These are phyloP conservation scores for Temnothorax longispinosus DNA, from an alignment of 1,140 invertebrate species.

Conservation along the genomic window DNA sequence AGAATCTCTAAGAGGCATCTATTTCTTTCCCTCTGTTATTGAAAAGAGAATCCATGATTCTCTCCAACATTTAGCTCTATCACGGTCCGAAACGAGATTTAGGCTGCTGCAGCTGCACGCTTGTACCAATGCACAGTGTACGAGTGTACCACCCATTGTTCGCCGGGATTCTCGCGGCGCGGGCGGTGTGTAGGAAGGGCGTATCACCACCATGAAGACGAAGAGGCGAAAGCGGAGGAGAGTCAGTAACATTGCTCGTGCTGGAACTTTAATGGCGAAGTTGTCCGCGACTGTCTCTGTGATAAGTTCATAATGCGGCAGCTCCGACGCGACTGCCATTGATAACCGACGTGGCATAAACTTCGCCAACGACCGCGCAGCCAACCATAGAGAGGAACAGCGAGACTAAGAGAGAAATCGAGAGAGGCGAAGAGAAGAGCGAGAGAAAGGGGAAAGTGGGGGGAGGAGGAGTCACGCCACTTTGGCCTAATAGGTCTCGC, in stretches of 20 bases:
- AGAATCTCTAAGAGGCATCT: background rate
- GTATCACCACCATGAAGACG: conserved; percentile 33
- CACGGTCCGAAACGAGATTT: conserved; percentile 31
- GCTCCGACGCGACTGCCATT: conserved; percentile 58
- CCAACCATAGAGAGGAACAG: conserved; percentile 39
- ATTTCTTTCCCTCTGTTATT: background rate
- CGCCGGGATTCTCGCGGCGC: conserved; percentile 10
- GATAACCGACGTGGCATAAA: conserved; percentile 67
- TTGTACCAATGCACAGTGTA: background rate
- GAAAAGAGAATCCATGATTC: conserved; percentile 19
- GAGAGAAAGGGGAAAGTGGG: background rate
- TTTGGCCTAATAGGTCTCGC: conserved; percentile 63
- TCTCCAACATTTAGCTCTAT: conserved; percentile 6
- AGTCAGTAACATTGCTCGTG: conserved; percentile 41
- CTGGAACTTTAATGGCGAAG: conserved; percentile 65
- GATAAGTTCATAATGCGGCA: conserved; percentile 68
- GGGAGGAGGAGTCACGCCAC: conserved; percentile 2
- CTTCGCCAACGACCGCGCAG: conserved; percentile 61
- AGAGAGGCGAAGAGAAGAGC: background rate
- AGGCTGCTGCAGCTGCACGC: conserved; percentile 27
- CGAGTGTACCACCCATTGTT: conserved; percentile 4
- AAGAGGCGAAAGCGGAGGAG: conserved; percentile 1
- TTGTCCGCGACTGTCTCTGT: conserved; percentile 64
- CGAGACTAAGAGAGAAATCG: conserved; percentile 19
- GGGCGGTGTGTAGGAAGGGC: background rate